phyloP scores from a whole-genome alignment of 2,797 vertebrate genomes.

The Brachymystax lenok region DNA sequence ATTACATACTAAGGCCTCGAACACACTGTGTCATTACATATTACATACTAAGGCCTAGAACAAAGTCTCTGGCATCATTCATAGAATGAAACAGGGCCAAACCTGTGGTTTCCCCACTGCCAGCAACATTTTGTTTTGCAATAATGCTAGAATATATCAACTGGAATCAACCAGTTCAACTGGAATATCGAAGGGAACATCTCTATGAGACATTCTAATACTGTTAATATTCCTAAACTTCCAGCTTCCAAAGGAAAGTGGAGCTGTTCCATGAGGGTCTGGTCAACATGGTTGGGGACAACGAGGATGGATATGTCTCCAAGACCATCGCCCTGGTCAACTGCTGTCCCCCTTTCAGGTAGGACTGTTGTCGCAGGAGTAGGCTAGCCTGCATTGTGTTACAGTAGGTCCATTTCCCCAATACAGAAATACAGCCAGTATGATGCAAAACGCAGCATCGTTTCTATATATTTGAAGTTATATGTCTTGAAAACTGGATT shows the following conservation, averaged over 20 bases:
- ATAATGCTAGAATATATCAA: not conserved
- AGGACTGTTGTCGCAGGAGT: not conserved
- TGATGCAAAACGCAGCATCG: no score
- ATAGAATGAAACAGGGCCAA: not conserved
- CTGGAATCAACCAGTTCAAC: not conserved
- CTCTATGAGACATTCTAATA: not conserved
- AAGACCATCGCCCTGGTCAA: conserved; percentile 86
- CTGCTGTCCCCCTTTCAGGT: conserved; percentile 89
- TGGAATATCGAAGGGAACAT: not conserved
- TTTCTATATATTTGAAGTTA: no score
- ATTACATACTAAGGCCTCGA: not conserved
- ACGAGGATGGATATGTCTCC: conserved; percentile 73
- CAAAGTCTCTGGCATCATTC: not conserved
- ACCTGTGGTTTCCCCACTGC: not conserved
- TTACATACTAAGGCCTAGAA: not conserved
- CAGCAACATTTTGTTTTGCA: not conserved
- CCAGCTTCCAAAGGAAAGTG: conserved; percentile 87
- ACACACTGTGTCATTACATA: no score
- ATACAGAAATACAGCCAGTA: no score
- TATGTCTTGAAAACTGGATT: no score
- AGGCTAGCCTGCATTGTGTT: no score
- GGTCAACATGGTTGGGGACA: conserved; percentile 66
- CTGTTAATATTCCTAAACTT: not conserved
- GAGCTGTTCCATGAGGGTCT: conserved; percentile 87
- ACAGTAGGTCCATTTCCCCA: not conserved